phyloP scores from a whole-genome alignment of 1,140 invertebrate species.

The Carcinoscorpius rotundicauda region DNA sequence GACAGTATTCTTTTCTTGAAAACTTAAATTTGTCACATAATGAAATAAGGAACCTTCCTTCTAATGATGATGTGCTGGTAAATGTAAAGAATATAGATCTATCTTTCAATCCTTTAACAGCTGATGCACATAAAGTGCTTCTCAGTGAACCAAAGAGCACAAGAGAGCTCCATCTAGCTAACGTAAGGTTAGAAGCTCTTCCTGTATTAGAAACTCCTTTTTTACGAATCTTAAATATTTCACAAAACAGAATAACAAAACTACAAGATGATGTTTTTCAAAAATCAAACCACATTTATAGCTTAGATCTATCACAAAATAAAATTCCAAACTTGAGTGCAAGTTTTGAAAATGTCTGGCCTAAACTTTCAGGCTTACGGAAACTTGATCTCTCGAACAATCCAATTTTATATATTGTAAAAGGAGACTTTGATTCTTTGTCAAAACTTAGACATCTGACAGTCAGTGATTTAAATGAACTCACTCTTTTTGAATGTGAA shows the following conservation, averaged over 20 bases:
- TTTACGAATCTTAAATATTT: slow-evolving; percentile 63
- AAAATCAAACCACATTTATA: slow-evolving; percentile 60
- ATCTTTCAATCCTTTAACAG: slow-evolving; percentile 66
- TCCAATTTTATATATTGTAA: slow-evolving; percentile 52
- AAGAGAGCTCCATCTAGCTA: slow-evolving; percentile 61
- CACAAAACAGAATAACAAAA: slow-evolving; percentile 54
- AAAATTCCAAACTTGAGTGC: slow-evolving; percentile 43
- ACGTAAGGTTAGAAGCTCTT: slow-evolving; percentile 50
- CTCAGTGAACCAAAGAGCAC: slow-evolving; percentile 79
- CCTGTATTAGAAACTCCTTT: slow-evolving; percentile 67
- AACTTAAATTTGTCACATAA: slow-evolving; percentile 66
- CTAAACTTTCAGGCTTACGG: slow-evolving; percentile 50
- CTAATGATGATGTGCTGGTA: slow-evolving; percentile 69
- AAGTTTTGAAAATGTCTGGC: slow-evolving; percentile 41
- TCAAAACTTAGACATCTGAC: slow-evolving; percentile 48
- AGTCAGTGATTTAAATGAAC: slow-evolving; percentile 51
- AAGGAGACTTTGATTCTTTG: slow-evolving; percentile 57
- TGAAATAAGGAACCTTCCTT: slow-evolving; percentile 57
- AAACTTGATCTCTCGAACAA: slow-evolving; percentile 64
- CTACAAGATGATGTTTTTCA: slow-evolving; percentile 53
- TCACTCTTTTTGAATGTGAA: slow-evolving; percentile 63
- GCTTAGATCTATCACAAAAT: slow-evolving; percentile 63
- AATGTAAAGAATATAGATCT: slow-evolving; percentile 76
- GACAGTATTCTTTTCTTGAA: slow-evolving; percentile 66
- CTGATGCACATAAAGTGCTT: slow-evolving; percentile 56